Evolutionary conservation across 2,888 invertebrate species (phyloP).

Genomic region (Conops quadrifasciatus): DNA sequence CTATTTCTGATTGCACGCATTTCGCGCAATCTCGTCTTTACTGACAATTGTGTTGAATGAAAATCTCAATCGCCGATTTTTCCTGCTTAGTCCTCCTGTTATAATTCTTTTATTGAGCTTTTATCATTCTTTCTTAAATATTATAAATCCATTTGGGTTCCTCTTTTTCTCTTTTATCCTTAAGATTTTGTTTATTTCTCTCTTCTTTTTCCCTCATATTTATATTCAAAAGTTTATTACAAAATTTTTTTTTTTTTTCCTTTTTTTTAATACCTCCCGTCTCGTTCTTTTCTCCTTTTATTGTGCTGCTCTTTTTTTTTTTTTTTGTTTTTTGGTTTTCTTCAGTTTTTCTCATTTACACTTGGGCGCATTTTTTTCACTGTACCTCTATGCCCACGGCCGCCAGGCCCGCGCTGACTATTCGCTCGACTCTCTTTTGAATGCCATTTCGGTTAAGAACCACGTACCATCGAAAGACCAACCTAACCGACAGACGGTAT

Average conservation of each 20-base stretch:
- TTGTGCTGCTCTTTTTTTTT: neutral
- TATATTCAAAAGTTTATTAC: neutral
- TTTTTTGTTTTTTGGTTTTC: neutral
- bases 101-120: too few species aligned
- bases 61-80: too few species aligned
- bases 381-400: slow-evolving; percentile 17
- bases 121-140: neutral
- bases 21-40: too few species aligned
- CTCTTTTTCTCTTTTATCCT: neutral
- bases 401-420: neutral
- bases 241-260: neutral
- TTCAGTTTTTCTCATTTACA: neutral
- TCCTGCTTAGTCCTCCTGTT: too few species aligned
- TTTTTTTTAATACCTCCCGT: neutral
- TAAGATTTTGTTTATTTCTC: neutral
- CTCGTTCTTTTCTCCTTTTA: neutral
- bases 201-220: neutral
- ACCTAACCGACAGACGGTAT: too few species aligned
- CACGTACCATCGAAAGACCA: too few species aligned
- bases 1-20: too few species aligned
- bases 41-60: too few species aligned
- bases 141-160: neutral
- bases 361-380: slow-evolving; percentile 8
- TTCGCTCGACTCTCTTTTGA: slow-evolving; percentile 13
- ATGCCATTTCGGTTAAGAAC: slow-evolving; percentile 25